Conservation (phyloP, 2,113 vertebrate species). For the Epinephelus moara region DNA sequence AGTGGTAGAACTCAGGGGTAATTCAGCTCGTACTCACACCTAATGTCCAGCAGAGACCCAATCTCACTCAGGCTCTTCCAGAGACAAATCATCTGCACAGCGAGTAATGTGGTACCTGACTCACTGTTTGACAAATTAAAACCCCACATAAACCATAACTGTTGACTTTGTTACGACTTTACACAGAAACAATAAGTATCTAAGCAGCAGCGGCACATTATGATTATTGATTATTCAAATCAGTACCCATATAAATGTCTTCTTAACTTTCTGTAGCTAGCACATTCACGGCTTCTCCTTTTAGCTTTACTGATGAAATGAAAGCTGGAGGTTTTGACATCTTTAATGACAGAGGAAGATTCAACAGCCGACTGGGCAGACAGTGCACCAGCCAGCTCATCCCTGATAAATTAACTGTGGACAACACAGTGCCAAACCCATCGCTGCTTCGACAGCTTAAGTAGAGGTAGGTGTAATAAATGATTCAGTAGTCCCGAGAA, state of each 20-base stretch:
- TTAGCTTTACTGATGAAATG: constrained; percentile 1
- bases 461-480: constrained; percentile 83
- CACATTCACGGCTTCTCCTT: background rate
- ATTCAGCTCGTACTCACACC: background rate
- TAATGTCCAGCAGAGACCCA: background rate
- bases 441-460: constrained; percentile 78
- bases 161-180: background rate
- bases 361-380: constrained; percentile 31
- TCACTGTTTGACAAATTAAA: constrained; percentile 1
- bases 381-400: constrained; percentile 43
- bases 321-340: constrained; percentile 46
- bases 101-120: background rate
- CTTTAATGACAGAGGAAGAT: constrained; percentile 54
- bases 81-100: background rate
- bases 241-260: constrained; percentile 1
- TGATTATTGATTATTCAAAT: constrained; percentile 43
- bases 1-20: background rate
- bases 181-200: background rate
- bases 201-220: background rate
- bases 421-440: constrained; percentile 74
- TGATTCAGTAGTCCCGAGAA: constrained; percentile 78
- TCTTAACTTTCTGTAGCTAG: background rate
- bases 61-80: background rate
- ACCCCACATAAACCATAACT: background rate
- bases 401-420: constrained; percentile 76